A percentile compares a stretch with the other conserved stretches of the same genome.
Evolutionary conservation across 2,113 vertebrate genomes (phyloP).

Genomic region (Laticauda colubrina): DNA sequence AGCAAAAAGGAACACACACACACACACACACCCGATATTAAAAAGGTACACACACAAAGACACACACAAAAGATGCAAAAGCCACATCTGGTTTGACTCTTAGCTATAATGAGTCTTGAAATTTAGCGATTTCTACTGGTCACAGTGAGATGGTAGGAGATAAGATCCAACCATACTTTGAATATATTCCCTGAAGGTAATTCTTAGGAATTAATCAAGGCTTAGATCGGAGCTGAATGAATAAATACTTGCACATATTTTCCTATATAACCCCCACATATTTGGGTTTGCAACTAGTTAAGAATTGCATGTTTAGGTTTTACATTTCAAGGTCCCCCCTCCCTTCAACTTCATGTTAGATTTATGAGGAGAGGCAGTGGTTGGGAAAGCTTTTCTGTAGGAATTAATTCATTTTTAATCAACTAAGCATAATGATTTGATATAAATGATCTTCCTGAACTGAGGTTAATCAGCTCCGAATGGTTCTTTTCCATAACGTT

Average conservation of each 20-base stretch:
- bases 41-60: neutral
- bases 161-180: neutral
- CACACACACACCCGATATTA: neutral
- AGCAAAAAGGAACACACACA: neutral
- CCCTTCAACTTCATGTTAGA: neutral
- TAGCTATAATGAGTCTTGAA: neutral
- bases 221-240: neutral
- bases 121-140: neutral
- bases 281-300: neutral
- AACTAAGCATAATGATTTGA: conserved; percentile 64
- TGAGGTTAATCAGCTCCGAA: conserved; percentile 69
- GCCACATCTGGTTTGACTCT: neutral
- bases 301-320: neutral
- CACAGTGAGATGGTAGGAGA: neutral
- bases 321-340: neutral
- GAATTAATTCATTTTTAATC: conserved; percentile 77
- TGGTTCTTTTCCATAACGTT: conserved; percentile 62
- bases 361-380: conserved; percentile 9
- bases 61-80: neutral
- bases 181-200: neutral
- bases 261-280: neutral
- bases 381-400: conserved; percentile 52
- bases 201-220: neutral
- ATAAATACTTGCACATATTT: neutral
- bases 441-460: conserved; percentile 69